These are phyloP conservation scores for Oscheius onirici DNA, from an alignment of 2,888 invertebrate genomes.

Conservation along the genomic window DNA sequence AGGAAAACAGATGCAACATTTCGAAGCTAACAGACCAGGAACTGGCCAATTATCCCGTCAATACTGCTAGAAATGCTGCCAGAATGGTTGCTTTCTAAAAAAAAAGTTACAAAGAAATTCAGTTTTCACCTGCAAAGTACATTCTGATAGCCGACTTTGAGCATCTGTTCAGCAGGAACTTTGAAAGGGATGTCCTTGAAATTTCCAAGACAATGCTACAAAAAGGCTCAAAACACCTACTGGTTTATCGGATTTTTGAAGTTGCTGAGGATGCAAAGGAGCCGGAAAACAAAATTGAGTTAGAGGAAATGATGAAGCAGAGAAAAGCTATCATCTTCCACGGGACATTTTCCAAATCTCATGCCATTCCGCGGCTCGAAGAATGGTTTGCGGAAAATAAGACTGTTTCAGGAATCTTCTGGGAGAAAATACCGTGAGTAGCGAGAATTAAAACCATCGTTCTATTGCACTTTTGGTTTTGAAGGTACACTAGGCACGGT, in stretches of 20 bases:
- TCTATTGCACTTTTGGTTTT: too few species aligned
- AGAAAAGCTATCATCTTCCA: slow-evolving; percentile 34
- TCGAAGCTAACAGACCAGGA: neutral
- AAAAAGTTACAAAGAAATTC: neutral
- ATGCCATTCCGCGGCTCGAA: slow-evolving; percentile 3
- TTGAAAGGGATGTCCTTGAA: slow-evolving; percentile 28
- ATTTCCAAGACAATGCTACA: neutral
- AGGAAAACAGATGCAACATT: neutral
- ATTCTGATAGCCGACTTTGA: slow-evolving; percentile 35
- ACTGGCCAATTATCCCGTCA: slow-evolving; percentile 29
- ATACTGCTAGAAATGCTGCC: slow-evolving; percentile 34
- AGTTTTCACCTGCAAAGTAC: slow-evolving; percentile 33
- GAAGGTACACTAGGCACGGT: slow-evolving; percentile 6
- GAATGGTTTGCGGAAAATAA: slow-evolving; percentile 17
- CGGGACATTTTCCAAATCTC: slow-evolving; percentile 23
- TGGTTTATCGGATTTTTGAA: slow-evolving; percentile 39
- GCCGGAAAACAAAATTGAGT: slow-evolving; percentile 19
- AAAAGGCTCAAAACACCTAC: neutral
- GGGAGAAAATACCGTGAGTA: too few species aligned
- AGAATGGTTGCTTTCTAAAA: slow-evolving; percentile 24
- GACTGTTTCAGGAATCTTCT: too few species aligned
- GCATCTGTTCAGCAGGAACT: slow-evolving; percentile 32
- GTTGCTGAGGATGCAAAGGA: slow-evolving; percentile 1
- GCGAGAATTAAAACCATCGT: too few species aligned
- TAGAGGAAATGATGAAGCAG: slow-evolving; percentile 10